phyloP scores from a whole-genome alignment of 2,888 invertebrate genomes.

The Fabriciana adippe region DNA sequence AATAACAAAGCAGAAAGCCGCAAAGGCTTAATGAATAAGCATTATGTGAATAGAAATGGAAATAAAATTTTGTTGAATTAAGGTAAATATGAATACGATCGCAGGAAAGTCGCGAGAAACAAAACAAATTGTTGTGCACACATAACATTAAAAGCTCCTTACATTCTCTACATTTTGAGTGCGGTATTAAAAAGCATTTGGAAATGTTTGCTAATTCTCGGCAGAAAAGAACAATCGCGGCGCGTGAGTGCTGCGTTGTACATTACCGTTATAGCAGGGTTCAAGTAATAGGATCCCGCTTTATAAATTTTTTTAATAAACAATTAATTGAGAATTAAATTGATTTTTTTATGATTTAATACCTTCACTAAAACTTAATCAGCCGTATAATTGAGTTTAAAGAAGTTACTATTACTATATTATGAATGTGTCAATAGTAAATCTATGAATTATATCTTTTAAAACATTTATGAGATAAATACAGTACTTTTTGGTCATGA shows the following conservation, averaged over 20 bases:
- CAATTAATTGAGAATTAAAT: no score
- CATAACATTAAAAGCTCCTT: conserved; percentile 44
- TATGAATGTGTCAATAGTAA: no score
- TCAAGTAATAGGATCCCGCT: conserved; percentile 30
- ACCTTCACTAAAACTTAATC: no score
- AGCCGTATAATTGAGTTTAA: no score
- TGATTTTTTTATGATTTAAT: no score
- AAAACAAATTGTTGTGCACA: conserved; percentile 35
- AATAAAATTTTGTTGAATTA: conserved; percentile 18
- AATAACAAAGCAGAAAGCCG: not conserved
- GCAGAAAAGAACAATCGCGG: conserved; percentile 72
- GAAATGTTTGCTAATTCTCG: conserved; percentile 76
- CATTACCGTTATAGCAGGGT: conserved; percentile 55
- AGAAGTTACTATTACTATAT: no score
- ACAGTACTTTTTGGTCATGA: no score
- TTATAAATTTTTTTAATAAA: not conserved
- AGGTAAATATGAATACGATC: conserved; percentile 30
- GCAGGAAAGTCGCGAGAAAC: conserved; percentile 18
- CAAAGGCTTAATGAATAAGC: not conserved
- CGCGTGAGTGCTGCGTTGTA: conserved; percentile 68
- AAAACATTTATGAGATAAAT: no score
- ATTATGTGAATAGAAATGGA: not conserved
- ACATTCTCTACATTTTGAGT: conserved; percentile 55
- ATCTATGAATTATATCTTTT: no score
- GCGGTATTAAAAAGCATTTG: conserved; percentile 74